Base-by-base conservation (phyloP, 2,797 vertebrate genomes). In the Crocidura indochinensis region DNA sequence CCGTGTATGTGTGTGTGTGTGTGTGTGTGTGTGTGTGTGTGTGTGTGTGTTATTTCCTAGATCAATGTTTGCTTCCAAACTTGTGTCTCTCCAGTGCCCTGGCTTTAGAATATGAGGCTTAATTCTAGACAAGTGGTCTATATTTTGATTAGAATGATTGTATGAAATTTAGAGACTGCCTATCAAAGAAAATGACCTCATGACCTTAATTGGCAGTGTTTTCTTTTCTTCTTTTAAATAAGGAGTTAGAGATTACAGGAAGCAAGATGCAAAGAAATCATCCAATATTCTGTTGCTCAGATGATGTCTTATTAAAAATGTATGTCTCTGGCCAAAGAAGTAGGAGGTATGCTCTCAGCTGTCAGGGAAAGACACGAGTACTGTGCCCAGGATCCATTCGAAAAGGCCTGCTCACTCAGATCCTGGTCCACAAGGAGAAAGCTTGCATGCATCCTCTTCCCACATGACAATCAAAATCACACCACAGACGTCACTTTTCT, bases 391-490 rank as follows among this genome's bases (percentile, higher is more conserved):
- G 76, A 95, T 95, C 73, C 91, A 91, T 94, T 88, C 75, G 64
- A 68, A 77, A 94, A 88, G 90, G 24, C 83, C 94, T 90, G 90
- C 91, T 84, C 80, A 38, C 93, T 95, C 83, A 90, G 73, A 85
- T 91, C 84, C 79, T 1, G 44, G 85, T 89, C 94, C 88, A 68
- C 0, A 4, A 75, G 87, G 60, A 92, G 85, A 84, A 86, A 78
- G 83, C 76, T 7, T 24, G 73, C 77, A 92, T 69, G 84, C 92
- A 93, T 91, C 69, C 64, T 93, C 95, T 93, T 95, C 93, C 94
- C 94, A 96, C 93, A 92, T 96, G 94, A 95, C 95, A 95, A 95
- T 96, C 95, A 95, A 96, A 96, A 96, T 96, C 94, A 95, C 94
- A 96, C 93, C 94, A 84, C 95, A 96, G 94, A 95, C 96, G 95